A percentile compares a stretch with the other conserved stretches of the same genome.
These are phyloP conservation scores for Zeuzera pyrina DNA, from an alignment of 2,888 invertebrate genomes.

Conservation along the genomic window DNA sequence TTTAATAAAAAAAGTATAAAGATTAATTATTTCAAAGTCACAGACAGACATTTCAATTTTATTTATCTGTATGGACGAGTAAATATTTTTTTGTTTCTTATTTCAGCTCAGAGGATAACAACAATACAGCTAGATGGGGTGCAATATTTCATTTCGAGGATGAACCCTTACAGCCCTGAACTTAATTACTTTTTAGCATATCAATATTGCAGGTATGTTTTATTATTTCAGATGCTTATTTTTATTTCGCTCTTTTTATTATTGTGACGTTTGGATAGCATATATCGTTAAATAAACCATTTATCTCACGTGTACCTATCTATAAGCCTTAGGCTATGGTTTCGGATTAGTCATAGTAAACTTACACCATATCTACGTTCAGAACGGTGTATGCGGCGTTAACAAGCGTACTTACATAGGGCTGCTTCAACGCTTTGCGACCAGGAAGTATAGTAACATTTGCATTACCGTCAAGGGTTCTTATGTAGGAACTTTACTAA, in stretches of 20 bases:
- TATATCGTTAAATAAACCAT: no score
- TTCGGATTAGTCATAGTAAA: no score
- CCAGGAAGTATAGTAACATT: slow-evolving; percentile 57
- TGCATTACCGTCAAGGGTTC: slow-evolving; percentile 59
- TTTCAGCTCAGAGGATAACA: slow-evolving; percentile 87
- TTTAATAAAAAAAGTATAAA: no score
- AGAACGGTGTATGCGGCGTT: no score
- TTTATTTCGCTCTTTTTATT: no score
- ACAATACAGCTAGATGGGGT: slow-evolving; percentile 89
- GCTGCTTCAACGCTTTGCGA: slow-evolving; percentile 32
- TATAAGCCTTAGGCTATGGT: no score
- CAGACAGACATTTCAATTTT: no score
- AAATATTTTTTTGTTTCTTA: slow-evolving; percentile 23
- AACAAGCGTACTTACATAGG: slow-evolving; percentile 44
- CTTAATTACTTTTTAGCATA: slow-evolving; percentile 90
- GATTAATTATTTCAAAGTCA: no score
- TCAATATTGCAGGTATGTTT: slow-evolving; percentile 81
- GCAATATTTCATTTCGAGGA: slow-evolving; percentile 88
- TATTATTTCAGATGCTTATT: slow-evolving; percentile 15
- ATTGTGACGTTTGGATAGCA: no score
- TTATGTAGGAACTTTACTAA: slow-evolving; percentile 40
- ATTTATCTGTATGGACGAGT: no score
- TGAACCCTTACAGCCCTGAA: slow-evolving; percentile 90
- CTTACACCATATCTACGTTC: no score
- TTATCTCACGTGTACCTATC: no score